Conservation (phyloP, 92 coral and sea anemone species). For the Heteractis magnifica region DNA sequence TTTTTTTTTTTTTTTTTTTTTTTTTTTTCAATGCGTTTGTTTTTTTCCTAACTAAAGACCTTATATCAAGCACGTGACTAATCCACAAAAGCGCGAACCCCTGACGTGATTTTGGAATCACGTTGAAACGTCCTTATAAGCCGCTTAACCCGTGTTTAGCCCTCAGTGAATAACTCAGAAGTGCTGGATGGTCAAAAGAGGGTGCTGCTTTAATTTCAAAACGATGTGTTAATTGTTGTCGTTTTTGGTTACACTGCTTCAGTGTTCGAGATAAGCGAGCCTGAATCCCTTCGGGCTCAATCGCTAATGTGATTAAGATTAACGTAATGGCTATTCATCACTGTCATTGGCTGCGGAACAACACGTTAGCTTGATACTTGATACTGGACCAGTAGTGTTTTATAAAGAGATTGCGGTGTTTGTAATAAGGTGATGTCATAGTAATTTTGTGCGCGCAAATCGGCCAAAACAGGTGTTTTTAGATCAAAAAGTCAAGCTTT, state of each 20-base stretch:
- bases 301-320: constrained; percentile 11
- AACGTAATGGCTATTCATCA: constrained; percentile 32
- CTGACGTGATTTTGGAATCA: background rate
- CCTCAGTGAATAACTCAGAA: background rate
- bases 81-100: background rate
- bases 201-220: background rate
- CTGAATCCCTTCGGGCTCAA: constrained; percentile 11
- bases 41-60: background rate
- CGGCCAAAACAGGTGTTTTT: too few relatives aligned
- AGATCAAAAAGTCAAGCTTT: too few relatives aligned
- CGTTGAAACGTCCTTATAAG: background rate
- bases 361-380: background rate
- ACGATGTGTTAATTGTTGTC: constrained; percentile 11
- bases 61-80: background rate
- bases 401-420: too few relatives aligned
- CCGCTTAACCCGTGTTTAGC: constrained; percentile 10
- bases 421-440: too few relatives aligned
- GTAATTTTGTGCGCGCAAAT: background rate
- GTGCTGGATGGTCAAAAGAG: background rate
- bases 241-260: constrained; percentile 2
- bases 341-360: constrained; percentile 18
- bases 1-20: too few relatives aligned
- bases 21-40: background rate
- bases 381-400: background rate
- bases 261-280: constrained; percentile 14